Evolutionary conservation across 2,888 invertebrate species (phyloP).

Genomic region (Patella depressa): DNA sequence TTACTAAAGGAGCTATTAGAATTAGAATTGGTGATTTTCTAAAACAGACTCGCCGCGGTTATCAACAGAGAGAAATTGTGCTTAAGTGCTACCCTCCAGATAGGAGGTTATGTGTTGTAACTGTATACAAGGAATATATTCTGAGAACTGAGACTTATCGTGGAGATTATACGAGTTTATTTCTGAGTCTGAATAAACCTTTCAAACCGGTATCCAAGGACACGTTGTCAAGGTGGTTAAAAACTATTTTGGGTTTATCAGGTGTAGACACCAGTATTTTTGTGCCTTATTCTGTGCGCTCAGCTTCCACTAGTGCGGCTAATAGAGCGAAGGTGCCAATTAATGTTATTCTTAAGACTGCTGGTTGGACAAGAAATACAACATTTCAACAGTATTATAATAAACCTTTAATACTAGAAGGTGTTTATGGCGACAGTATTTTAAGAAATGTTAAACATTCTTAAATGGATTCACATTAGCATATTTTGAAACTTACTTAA

Average conservation of each 20-base stretch:
- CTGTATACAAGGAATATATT: not conserved
- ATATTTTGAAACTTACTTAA: no score
- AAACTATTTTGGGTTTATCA: not conserved
- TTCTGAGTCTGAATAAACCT: conserved; percentile 6
- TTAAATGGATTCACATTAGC: no score
- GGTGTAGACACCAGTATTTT: conserved; percentile 14
- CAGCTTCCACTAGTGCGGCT: conserved; percentile 3
- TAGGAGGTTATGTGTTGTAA: conserved; percentile 7
- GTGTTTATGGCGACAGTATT: not conserved
- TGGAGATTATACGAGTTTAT: not conserved
- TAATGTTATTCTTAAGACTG: conserved; percentile 9
- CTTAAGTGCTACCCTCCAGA: conserved; percentile 7
- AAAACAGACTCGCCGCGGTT: conserved; percentile 13
- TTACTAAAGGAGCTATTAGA: not conserved
- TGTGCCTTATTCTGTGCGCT: conserved; percentile 10
- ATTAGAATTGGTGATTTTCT: conserved; percentile 5
- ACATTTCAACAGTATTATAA: conserved; percentile 11
- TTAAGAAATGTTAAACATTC: not conserved
- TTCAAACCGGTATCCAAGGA: conserved; percentile 7
- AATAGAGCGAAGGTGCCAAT: conserved; percentile 4
- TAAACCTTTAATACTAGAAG: conserved; percentile 8
- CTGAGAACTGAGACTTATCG: not conserved
- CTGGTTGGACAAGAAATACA: conserved; percentile 14
- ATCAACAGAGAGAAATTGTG: not conserved
- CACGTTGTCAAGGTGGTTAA: conserved; percentile 5